Percentiles rank a stretch among this genome's conserved stretches.
Conservation (phyloP, 2,797 vertebrate genomes). For the Cyprinella venusta region DNA sequence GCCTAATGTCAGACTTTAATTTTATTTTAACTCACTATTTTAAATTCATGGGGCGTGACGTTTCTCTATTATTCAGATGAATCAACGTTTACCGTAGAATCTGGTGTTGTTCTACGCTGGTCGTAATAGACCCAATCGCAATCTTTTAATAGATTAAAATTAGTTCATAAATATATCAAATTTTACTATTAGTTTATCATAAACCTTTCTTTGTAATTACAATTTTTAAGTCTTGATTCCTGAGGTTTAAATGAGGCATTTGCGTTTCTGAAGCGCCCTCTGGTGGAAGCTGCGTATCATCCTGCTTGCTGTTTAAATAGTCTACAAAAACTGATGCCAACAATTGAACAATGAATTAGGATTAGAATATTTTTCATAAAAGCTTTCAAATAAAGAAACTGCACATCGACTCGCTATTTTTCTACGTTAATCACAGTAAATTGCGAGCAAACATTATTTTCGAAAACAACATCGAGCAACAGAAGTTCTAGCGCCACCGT, state of each 20-base stretch:
- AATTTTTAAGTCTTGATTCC: not conserved
- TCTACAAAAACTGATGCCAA: not conserved
- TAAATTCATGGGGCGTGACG: not conserved
- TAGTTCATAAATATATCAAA: not conserved
- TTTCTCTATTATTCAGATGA: not conserved
- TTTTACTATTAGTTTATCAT: not conserved
- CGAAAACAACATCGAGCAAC: not conserved
- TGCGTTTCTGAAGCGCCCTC: not conserved
- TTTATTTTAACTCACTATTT: not conserved
- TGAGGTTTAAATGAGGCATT: not conserved
- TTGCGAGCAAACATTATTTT: not conserved
- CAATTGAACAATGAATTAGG: not conserved
- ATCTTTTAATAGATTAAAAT: not conserved
- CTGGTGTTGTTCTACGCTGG: not conserved
- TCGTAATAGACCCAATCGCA: too few species aligned
- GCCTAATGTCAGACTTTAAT: not conserved
- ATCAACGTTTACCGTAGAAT: not conserved
- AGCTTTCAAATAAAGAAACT: not conserved
- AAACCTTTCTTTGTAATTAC: not conserved
- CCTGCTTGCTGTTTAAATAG: not conserved
- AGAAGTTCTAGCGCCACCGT: not conserved
- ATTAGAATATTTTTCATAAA: not conserved
- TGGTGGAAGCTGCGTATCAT: not conserved
- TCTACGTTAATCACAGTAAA: not conserved
- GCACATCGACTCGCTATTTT: not conserved